Conservation (phyloP, 2,888 invertebrate species). For the Apocheima hispidaria region DNA sequence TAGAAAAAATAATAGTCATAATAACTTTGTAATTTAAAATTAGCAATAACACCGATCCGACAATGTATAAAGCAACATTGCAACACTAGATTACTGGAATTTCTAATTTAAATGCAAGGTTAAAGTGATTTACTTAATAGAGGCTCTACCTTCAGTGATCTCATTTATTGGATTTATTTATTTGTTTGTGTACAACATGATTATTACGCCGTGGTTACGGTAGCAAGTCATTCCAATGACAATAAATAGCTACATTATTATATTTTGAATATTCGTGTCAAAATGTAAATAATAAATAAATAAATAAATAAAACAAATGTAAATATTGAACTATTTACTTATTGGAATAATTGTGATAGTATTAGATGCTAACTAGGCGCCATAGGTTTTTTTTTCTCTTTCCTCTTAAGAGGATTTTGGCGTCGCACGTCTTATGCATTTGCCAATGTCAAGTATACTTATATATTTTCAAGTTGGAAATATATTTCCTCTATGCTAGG, state of each 20-base stretch:
- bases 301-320: no score
- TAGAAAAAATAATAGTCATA: no score
- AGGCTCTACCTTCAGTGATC: constrained; percentile 56
- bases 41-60: constrained; percentile 21
- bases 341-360: no score
- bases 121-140: constrained; percentile 65
- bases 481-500: no score
- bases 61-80: constrained; percentile 32
- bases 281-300: no score
- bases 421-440: no score
- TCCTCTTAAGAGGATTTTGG: no score
- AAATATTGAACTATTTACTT: no score
- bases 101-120: constrained; percentile 66
- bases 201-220: constrained; percentile 32
- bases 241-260: neutral
- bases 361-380: no score
- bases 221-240: constrained; percentile 4
- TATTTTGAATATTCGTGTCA: neutral
- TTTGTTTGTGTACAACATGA: constrained; percentile 29
- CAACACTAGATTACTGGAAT: constrained; percentile 62
- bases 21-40: constrained; percentile 11
- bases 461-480: no score
- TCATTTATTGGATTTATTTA: constrained; percentile 57
- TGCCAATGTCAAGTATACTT: no score
- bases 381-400: no score